Base-by-base conservation (phyloP, 2,797 vertebrate species). In the Eulemur rubriventer region DNA sequence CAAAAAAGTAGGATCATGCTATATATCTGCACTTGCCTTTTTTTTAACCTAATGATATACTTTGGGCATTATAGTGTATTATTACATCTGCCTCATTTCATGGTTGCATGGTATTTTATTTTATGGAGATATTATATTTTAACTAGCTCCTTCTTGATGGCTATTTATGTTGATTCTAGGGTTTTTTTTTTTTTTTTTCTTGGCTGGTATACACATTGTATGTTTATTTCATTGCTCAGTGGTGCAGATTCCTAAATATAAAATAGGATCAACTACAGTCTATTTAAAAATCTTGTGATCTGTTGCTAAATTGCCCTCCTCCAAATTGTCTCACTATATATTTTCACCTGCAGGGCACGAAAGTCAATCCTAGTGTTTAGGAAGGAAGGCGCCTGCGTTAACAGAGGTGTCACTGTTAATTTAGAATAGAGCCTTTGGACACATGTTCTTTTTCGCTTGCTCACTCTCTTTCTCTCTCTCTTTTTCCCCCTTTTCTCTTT, bases 271-370 rank as follows among this genome's bases (percentile, higher is more conserved):
- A 69, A 48, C 65, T 55, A 38, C 26, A 35, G 16, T 67, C 43
- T 88, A 79, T 87, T 82, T 92, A 72, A 90, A 80, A 92, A 90
- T 81, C 48, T 52, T 35, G 16, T 38, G 59, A 84, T 85, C 41
- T 88, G 48, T 81, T 89, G 12, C 26, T 61, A 50, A 61, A 4
- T 76, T 78, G 30, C 43, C 17, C 35, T 61, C 57, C 12, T 35
- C 20, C 24, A n/a, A 72, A 70, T 63, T 38, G 7, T 83, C 75
- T 14, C 9, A 80, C n/a, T 14, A 26, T 59, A 48, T 38, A 75
- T 82, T 87, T 91, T 57, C n/a, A 81, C 14, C 20, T 41, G 28
- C 4, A 50, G 46, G 69, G 38, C n/a, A 33, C 52, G 70, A 91
- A 94, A 94, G 38, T 10, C 33, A 73, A 6, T 41, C 13, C 17